Evolutionary conservation across 2,888 invertebrate genomes (phyloP), one percentile per base, ranked within the genome.

Genomic region (Stramonita haemastoma): DNA sequence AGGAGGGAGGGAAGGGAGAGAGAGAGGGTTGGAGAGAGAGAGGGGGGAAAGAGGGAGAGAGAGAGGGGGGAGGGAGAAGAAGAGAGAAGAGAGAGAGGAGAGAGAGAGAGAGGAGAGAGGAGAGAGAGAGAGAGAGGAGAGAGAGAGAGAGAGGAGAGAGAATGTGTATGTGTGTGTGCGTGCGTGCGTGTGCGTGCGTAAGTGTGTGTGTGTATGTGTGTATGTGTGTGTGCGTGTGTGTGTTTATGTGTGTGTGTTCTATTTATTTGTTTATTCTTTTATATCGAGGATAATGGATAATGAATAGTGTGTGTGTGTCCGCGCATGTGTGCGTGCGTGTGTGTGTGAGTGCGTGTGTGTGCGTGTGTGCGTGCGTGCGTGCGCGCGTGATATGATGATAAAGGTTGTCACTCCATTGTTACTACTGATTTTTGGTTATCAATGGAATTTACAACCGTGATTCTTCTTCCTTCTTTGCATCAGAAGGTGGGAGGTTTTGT

Each of bases 151-250:
- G n/a, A n/a, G n/a, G n/a, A n/a, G n/a, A n/a, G n/a, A n/a, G n/a
- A n/a, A n/a, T 15, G 60, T 8, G 17, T 8, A 17, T 60, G 60
- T 60, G 60, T 60, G 60, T 60, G 60, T 8, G 60, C 8, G 60
- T 8, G 8, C 13, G 60, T 60, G 8, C 60, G 13, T 60, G 60
- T 8, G 60, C 13, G 60, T 60, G 60, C 13, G 60, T 17, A 15
- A 17, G 79, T 79, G 79, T 79, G 79, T 34, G 79, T 79, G 79
- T 34, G 79, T 34, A 32, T 79, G 79, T 34, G 79, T 34, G 79
- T 34, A 26, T 83, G 46, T 26, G 46, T 83, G 83, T 83, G 83
- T 36, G 46, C 46, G 83, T 22, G 83, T 83, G 46, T 8, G 73
- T 73, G 73, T 8, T 19, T 6, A n/a, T 73, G 73, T n/a, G 73